Conservation (phyloP, 2,888 invertebrate species). For the Volucella inflata region DNA sequence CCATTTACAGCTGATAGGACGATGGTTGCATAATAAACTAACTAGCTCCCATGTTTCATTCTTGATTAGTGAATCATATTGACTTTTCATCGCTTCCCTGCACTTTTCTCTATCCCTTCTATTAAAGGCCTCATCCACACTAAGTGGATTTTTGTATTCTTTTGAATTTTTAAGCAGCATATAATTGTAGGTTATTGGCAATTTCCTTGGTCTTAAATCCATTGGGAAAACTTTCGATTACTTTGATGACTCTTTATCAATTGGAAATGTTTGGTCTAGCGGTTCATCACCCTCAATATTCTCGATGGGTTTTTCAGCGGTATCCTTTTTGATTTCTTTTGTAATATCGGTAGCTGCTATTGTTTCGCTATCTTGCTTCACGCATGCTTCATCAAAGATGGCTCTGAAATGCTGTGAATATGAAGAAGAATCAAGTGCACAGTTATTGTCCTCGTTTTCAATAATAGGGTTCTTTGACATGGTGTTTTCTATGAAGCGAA, state of each 20-base stretch:
- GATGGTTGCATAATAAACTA: slow-evolving; percentile 38
- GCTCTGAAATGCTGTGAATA: background rate
- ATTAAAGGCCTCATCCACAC: slow-evolving; percentile 20
- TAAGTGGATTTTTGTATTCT: slow-evolving; percentile 2
- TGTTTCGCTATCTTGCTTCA: background rate
- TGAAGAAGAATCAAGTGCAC: background rate
- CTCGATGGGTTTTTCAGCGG: background rate
- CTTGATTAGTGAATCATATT: slow-evolving; percentile 73
- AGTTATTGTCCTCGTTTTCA: slow-evolving; percentile 9
- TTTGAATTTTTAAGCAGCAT: too few species aligned
- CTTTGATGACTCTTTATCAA: too few species aligned
- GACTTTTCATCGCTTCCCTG: slow-evolving; percentile 73
- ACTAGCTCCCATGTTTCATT: slow-evolving; percentile 72
- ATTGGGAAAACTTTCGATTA: too few species aligned
- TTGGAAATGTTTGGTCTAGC: background rate
- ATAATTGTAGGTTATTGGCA: too few species aligned
- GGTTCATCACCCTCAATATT: background rate
- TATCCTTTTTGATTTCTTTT: too few species aligned
- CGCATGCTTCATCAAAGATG: slow-evolving; percentile 5
- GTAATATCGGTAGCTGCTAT: background rate
- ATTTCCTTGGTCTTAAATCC: too few species aligned
- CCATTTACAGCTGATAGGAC: slow-evolving; percentile 40
- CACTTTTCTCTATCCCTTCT: slow-evolving; percentile 32
- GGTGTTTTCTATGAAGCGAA: slow-evolving; percentile 20
- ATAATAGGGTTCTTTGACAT: background rate